Evolutionary conservation across 2,797 vertebrate species (phyloP).

Genomic region (Ctenosaura bakeri): DNA sequence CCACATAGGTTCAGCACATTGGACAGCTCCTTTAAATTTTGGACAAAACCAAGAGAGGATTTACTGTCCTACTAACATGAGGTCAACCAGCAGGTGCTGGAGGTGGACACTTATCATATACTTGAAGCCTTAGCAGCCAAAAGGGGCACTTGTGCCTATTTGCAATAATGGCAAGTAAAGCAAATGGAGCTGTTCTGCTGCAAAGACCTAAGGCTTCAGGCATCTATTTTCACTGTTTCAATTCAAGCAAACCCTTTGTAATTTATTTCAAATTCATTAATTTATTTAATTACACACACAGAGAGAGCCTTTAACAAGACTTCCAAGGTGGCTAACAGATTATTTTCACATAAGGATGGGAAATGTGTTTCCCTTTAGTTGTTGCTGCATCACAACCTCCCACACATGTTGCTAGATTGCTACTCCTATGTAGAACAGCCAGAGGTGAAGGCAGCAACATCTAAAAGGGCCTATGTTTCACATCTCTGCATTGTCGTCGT

Average conservation of each 20-base stretch:
- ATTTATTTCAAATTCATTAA: neutral
- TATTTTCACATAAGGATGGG: no score
- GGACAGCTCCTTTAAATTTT: no score
- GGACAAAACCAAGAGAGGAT: no score
- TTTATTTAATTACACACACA: no score
- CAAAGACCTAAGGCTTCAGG: neutral
- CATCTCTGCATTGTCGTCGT: neutral
- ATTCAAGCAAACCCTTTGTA: neutral
- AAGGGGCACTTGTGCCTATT: neutral
- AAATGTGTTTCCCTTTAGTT: no score
- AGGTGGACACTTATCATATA: neutral
- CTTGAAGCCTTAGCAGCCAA: neutral
- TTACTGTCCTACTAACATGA: neutral
- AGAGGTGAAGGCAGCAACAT: neutral
- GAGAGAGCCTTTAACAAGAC: no score
- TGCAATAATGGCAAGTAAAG: neutral
- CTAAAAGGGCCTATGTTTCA: neutral
- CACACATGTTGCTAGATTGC: neutral
- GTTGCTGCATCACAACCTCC: no score
- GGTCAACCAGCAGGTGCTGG: no score
- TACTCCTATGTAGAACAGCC: neutral
- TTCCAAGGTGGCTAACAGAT: neutral
- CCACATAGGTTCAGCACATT: no score
- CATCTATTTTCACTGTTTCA: neutral
- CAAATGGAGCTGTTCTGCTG: neutral